Evolutionary conservation across 2,113 vertebrate species (phyloP), one percentile per base, ranked within the genome.

Genomic region (Lathamus discolor): DNA sequence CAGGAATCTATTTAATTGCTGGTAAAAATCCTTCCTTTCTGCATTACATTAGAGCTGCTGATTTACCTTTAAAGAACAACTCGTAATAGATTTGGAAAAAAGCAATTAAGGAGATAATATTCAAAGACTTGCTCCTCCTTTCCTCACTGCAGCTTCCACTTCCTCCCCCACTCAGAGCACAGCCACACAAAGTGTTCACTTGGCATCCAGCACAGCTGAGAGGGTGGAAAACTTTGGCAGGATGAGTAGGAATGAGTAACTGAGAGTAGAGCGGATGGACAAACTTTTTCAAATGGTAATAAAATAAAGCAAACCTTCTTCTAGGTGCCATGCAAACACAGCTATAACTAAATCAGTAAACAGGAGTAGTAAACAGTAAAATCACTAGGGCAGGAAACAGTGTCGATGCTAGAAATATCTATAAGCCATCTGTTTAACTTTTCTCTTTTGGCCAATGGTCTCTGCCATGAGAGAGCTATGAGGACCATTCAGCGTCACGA

Each of bases 211-310:
- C 86, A 64, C 57, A 82, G 66, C 69, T 89, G 76, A 93, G 91
- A 92, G 83, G 27, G 39, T 78, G 84, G 69, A 89, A 92, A 95
- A 95, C 83, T 94, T 88, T 87, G 83, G 55, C 86, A 96, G 73
- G 57, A 92, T 84, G 66, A 88, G 33, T 35, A 94, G n/a, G 12
- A 94, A 93, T 84, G 51, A 86, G 33, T 90, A 90, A 90, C 63
- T 66, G 70, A 73, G 54, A 74, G 29, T 24, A 35, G 20, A 90
- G 31, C 41, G 49, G 48, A 82, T 52, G 43, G 52, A 92, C 35
- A 89, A 91, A 81, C 23, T 77, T 88, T 80, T 92, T 78, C 77
- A 88, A 80, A 84, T 8, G 39, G 51, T 17, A 84, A 75, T 25
- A 64, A 59, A 83, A 78, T 63, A 52, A 64, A 37, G 37, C 23